These are phyloP conservation scores for Enhydra lutris DNA, from an alignment of 2,113 vertebrate species.

Conservation along the genomic window DNA sequence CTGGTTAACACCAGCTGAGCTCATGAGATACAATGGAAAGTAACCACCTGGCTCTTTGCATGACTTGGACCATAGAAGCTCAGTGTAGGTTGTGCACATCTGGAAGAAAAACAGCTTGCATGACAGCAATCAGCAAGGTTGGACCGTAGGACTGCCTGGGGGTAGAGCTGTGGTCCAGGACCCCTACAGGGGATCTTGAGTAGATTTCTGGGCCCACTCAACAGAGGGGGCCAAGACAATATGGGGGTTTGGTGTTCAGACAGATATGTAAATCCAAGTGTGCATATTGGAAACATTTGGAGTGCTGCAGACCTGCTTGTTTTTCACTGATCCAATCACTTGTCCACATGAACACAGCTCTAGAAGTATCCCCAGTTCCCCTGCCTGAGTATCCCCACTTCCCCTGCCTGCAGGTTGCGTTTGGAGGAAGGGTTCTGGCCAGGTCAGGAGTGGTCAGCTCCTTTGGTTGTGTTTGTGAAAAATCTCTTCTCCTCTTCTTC, in stretches of 20 bases:
- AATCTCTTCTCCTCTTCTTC: neutral
- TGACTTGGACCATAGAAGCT: neutral
- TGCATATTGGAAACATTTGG: neutral
- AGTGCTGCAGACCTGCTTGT: neutral
- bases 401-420: neutral
- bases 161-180: neutral
- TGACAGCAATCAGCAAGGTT: neutral
- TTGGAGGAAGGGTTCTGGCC: neutral
- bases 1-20: neutral
- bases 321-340: too few species aligned
- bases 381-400: neutral
- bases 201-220: neutral
- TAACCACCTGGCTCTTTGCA: neutral
- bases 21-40: neutral
- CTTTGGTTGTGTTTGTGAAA: too few species aligned
- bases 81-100: too few species aligned
- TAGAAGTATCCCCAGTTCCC: neutral
- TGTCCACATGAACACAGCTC: neutral
- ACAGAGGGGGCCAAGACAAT: neutral
- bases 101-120: neutral
- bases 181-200: neutral
- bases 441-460: neutral
- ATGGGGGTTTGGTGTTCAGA: neutral
- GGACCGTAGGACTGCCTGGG: neutral
- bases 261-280: neutral